A percentile compares a stretch with the other conserved stretches of the same genome.
Conservation (phyloP, 2,113 vertebrate genomes). For the Castor canadensis region DNA sequence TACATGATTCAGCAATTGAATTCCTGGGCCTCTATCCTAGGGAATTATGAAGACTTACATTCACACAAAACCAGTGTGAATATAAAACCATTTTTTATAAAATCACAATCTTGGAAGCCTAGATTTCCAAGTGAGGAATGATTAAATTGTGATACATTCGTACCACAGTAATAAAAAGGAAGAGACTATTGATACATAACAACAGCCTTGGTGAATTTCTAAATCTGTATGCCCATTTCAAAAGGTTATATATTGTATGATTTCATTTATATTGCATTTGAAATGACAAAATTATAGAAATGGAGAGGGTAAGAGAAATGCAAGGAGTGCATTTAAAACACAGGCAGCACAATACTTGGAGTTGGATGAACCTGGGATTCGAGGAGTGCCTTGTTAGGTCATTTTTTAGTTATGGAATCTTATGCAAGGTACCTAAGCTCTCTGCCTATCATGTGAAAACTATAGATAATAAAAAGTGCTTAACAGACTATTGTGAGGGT, state of each 20-base stretch:
- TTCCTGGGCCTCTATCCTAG: background rate
- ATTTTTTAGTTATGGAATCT: background rate
- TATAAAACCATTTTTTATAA: background rate
- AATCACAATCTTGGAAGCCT: no score
- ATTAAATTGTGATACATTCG: background rate
- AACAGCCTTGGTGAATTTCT: background rate
- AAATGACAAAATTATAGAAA: conserved; percentile 9
- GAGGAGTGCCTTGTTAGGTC: background rate
- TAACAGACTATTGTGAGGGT: background rate
- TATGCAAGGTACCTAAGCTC: background rate
- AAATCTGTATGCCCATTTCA: background rate
- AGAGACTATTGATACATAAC: background rate
- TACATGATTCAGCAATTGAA: background rate
- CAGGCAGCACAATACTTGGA: background rate
- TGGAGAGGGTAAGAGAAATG: background rate
- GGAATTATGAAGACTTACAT: background rate
- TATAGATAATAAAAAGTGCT: background rate
- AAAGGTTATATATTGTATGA: background rate
- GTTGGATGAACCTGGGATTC: background rate
- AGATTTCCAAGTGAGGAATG: background rate
- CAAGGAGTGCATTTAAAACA: background rate
- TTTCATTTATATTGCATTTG: background rate
- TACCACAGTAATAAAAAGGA: background rate
- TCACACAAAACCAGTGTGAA: background rate
- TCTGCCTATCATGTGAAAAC: background rate